Percentiles rank a stretch among this genome's conserved stretches.
These are phyloP conservation scores for Hemibagrus wyckioides DNA, from an alignment of 2,113 vertebrate species.

Conservation along the genomic window DNA sequence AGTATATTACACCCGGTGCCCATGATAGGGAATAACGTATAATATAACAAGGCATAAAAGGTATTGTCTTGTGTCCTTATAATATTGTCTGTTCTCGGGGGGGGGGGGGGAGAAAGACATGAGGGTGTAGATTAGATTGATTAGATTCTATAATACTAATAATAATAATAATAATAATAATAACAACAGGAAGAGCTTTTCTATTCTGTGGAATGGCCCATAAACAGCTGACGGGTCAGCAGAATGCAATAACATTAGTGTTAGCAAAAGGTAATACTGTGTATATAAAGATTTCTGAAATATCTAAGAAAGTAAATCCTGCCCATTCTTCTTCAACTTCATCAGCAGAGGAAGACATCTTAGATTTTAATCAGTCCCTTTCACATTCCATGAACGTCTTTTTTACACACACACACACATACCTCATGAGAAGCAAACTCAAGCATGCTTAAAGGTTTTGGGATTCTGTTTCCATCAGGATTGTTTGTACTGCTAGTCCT, in stretches of 20 bases:
- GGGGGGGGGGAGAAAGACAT: neutral
- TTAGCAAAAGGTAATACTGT: neutral
- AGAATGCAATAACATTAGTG: too few relatives aligned
- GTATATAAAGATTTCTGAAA: neutral
- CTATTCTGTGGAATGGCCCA: too few relatives aligned
- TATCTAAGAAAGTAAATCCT: neutral
- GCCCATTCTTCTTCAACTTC: neutral
- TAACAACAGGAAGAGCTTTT: neutral
- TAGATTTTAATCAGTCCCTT: neutral
- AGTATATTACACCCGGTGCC: constrained; percentile 46
- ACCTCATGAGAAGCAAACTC: neutral
- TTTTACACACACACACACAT: neutral
- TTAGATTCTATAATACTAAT: neutral
- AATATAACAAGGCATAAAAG: constrained; percentile 45
- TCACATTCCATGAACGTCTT: neutral
- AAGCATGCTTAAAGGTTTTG: neutral
- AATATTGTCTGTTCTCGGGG: constrained; percentile 19
- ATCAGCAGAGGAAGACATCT: neutral
- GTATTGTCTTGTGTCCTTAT: constrained; percentile 30
- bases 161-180: neutral
- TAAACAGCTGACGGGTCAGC: too few relatives aligned
- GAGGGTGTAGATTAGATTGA: neutral
- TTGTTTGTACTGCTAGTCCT: neutral
- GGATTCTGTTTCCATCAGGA: neutral
- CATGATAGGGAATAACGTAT: constrained; percentile 37